A percentile compares a stretch with the other conserved stretches of the same genome.
phyloP scores from a whole-genome alignment of 37 sponge, comb jelly and placozoan species.

The Aphrocallistes beatrix region DNA sequence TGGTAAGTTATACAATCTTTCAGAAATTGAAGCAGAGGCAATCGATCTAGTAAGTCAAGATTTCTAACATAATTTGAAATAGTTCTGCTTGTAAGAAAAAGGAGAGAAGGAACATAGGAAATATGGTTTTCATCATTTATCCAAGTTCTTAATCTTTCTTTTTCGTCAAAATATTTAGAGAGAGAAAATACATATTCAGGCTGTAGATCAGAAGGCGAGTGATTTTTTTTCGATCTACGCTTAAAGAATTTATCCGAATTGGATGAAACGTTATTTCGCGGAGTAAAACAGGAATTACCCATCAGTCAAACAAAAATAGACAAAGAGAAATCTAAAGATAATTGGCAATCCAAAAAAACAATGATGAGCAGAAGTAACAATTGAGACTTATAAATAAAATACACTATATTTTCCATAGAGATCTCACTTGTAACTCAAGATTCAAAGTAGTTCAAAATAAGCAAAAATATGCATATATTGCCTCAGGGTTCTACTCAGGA shows the following conservation, averaged over 20 bases:
- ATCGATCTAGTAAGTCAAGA: conserved; percentile 16
- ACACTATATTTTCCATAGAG: no score
- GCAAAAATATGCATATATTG: no score
- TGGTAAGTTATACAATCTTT: conserved; percentile 60
- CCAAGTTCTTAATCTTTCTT: neutral
- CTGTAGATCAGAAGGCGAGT: neutral
- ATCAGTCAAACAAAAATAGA: no score
- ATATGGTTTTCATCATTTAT: neutral
- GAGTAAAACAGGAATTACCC: no score
- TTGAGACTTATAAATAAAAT: no score
- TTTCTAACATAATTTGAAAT: neutral
- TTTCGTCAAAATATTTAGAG: neutral
- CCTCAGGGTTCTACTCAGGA: no score
- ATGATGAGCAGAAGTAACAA: no score
- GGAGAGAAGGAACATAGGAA: neutral
- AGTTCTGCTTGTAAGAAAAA: neutral
- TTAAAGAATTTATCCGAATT: neutral
- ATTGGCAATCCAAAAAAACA: no score
- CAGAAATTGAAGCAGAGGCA: conserved; percentile 40
- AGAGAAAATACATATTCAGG: neutral
- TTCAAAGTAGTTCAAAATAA: no score
- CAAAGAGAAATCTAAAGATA: no score
- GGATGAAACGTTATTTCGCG: no score
- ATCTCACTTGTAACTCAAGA: no score
- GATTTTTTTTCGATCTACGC: neutral